phyloP scores from a whole-genome alignment of 2,797 vertebrate species.

The Chaetodon trifasciatus region DNA sequence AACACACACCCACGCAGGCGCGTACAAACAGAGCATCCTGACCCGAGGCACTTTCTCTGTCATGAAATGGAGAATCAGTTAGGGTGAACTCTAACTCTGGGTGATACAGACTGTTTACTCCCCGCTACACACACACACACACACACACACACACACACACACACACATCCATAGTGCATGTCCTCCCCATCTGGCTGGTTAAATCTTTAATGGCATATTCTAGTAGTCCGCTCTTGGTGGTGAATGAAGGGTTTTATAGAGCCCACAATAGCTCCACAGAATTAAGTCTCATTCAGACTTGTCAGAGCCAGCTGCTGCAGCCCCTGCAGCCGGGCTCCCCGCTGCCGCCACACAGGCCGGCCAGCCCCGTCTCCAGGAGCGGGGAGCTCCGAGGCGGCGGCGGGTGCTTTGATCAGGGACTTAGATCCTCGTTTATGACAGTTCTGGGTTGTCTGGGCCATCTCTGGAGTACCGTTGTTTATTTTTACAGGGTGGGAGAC shows the following conservation, averaged over 20 bases:
- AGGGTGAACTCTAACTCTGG: conserved; percentile 15
- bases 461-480: conserved; percentile 56
- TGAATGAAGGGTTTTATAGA: conserved; percentile 40
- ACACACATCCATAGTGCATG: neutral
- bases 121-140: neutral
- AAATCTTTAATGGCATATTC: conserved; percentile 69
- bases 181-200: conserved; percentile 59
- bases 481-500: conserved; percentile 57
- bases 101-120: conserved; percentile 32
- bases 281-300: conserved; percentile 52
- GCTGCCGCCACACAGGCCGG: neutral
- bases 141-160: neutral
- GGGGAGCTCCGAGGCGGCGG: conserved; percentile 37
- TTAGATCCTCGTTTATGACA: conserved; percentile 64
- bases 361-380: conserved; percentile 32
- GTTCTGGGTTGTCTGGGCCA: conserved; percentile 71
- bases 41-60: conserved; percentile 43
- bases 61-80: conserved; percentile 36
- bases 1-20: conserved; percentile 19
- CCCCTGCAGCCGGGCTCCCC: conserved; percentile 9
- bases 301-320: conserved; percentile 59
- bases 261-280: conserved; percentile 31
- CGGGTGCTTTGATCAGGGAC: conserved; percentile 63
- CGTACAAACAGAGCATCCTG: conserved; percentile 40
- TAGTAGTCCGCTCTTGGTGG: conserved; percentile 15